These are phyloP conservation scores for Platygyra sinensis DNA, from an alignment of 64 coral and sea anemone species.

Conservation along the genomic window DNA sequence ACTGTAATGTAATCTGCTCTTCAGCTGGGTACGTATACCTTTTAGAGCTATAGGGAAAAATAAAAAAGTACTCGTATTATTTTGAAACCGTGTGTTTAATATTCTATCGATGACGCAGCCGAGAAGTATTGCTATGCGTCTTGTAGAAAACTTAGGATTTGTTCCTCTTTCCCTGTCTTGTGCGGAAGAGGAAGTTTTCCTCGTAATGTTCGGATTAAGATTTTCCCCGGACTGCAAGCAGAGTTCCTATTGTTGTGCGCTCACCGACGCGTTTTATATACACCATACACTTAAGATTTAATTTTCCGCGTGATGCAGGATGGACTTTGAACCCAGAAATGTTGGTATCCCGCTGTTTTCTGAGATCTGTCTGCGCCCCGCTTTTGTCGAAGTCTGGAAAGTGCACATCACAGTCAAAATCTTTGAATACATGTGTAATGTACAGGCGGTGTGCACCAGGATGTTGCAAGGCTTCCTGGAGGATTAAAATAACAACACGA, in stretches of 20 bases:
- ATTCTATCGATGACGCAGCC: too few species aligned
- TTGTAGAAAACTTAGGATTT: too few species aligned
- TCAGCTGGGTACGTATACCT: too few species aligned
- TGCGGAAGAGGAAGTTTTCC: neutral
- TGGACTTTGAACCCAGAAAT: neutral
- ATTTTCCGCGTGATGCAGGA: neutral
- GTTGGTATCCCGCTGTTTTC: neutral
- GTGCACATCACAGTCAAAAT: conserved; percentile 72
- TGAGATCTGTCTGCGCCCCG: neutral
- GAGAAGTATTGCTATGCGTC: too few species aligned
- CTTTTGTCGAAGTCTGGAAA: conserved; percentile 70
- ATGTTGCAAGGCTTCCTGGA: conserved; percentile 74
- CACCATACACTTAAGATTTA: neutral
- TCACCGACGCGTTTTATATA: neutral
- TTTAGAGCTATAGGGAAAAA: too few species aligned
- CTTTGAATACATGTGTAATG: conserved; percentile 63
- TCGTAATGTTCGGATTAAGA: neutral
- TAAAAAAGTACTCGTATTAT: too few species aligned
- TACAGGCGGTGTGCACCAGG: conserved; percentile 51
- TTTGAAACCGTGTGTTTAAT: too few species aligned
- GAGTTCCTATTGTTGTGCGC: neutral
- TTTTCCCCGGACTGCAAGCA: too few species aligned
- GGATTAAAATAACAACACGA: neutral
- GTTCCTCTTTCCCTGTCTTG: neutral
- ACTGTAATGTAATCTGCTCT: too few species aligned